Base-by-base conservation (phyloP, 2,113 vertebrate species). In the Cyphomyrus discorhynchus region DNA sequence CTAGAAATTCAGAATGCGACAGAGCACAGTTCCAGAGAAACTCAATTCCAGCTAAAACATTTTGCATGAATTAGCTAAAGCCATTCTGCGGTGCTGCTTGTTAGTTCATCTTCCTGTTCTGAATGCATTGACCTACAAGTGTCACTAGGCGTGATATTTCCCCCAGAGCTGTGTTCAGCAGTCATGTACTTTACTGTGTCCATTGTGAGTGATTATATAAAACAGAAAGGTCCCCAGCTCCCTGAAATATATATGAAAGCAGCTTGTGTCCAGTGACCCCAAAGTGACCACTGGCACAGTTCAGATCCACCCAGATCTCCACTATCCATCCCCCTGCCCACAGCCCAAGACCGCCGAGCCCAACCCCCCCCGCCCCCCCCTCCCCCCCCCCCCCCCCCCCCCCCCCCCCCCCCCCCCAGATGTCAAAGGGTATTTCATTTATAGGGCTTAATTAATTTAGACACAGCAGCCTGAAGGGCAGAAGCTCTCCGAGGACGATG, bases 131-230 rank as follows among this genome's bases (percentile, higher is more conserved):
- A 86, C 45, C 85, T 53, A 31, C n/a, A 35, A 52, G 49, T 86
- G 85, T 86, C 46, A 47, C 49, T 86, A 5, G 13, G 24, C 1
- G 27, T 47, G 45, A 24, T 31, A 53, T 86, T 53, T 39, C 47
- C 85, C 85, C 85, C 85, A 35, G 85, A 86, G 84, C 84, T 86
- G 47, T 47, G n/a, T 84, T 84, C 39, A 46, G 24, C 83, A 15
- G 21, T 83, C 45, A 49, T 49, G 47, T 86, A 47, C 24, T 24
- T 31, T 86, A 52, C 21, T 50, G 84, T 53, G 27, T 7, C 85
- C 85, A 31, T 39, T 35, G 24, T 86, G 10, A 39, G 85, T 31
- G 24, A 86, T 52, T 31, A 86, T 86, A 52, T 86, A 50, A 86
- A 86, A 53, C 11, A 24, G 24, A 49, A 24, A 24, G 50, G 11